These are phyloP conservation scores for Diachasma alloeum DNA, from an alignment of 1,140 invertebrate genomes.

Conservation along the genomic window DNA sequence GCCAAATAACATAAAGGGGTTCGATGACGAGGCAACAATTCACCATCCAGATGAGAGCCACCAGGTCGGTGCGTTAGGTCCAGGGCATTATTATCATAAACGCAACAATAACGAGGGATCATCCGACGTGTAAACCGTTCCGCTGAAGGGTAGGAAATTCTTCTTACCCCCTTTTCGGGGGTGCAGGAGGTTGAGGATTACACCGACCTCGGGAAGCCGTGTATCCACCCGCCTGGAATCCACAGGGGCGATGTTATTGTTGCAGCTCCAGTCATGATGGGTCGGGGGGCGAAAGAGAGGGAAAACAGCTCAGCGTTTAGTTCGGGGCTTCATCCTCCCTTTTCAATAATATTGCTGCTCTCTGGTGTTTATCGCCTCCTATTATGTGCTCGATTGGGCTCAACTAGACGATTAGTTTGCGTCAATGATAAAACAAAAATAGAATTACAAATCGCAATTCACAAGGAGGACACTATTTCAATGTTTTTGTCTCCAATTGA, in stretches of 20 bases:
- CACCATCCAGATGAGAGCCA: not conserved
- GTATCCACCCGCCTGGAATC: slow-evolving; percentile 46
- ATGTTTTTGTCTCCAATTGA: too few relatives aligned
- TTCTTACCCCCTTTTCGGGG: slow-evolving; percentile 32
- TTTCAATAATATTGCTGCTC: slow-evolving; percentile 53
- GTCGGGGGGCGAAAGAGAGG: slow-evolving; percentile 29
- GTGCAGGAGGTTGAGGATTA: slow-evolving; percentile 54
- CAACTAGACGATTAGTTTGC: slow-evolving; percentile 59
- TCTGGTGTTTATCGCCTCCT: slow-evolving; percentile 57
- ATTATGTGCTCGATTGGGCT: slow-evolving; percentile 59
- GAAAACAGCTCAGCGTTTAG: not conserved
- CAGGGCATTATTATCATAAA: slow-evolving; percentile 62
- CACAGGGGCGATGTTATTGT: slow-evolving; percentile 59
- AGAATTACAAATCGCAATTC: not conserved
- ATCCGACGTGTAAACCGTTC: slow-evolving; percentile 63
- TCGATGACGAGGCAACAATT: slow-evolving; percentile 14
- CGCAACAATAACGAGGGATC: slow-evolving; percentile 66
- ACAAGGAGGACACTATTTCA: too few relatives aligned
- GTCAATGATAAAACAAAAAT: slow-evolving; percentile 45
- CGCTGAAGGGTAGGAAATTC: not conserved
- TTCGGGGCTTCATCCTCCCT: slow-evolving; percentile 5
- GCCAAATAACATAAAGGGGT: not conserved
- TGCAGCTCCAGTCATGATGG: slow-evolving; percentile 37
- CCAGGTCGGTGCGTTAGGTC: not conserved
- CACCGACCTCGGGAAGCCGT: slow-evolving; percentile 36